A percentile compares a stretch with the other conserved stretches of the same genome.
Conservation (phyloP, 2,888 invertebrate genomes). For the Linyphia triangularis region DNA sequence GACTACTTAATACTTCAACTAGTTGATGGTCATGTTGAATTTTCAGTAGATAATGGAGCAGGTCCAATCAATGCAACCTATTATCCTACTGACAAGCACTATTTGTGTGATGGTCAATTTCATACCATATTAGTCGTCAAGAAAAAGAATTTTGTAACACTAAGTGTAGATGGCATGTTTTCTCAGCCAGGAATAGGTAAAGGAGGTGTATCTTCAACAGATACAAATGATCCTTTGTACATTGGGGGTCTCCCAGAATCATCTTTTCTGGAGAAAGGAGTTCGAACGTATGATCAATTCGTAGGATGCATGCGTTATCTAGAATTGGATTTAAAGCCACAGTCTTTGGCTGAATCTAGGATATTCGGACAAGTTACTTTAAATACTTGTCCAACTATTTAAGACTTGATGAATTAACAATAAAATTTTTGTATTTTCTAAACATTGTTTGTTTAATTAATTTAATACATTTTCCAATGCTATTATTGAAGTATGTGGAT, state of each 20-base stretch:
- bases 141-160: conserved; percentile 91
- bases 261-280: conserved; percentile 82
- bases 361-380: conserved; percentile 87
- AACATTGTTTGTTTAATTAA: no score
- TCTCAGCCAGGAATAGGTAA: conserved; percentile 87
- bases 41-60: conserved; percentile 90
- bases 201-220: conserved; percentile 85
- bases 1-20: conserved; percentile 93
- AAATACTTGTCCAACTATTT: conserved; percentile 89
- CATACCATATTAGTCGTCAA: conserved; percentile 91
- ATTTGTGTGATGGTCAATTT: conserved; percentile 97
- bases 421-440: not conserved
- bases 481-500: no score
- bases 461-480: no score
- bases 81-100: conserved; percentile 83
- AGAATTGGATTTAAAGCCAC: conserved; percentile 80
- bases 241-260: conserved; percentile 90
- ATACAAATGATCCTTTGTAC: conserved; percentile 91
- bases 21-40: conserved; percentile 89
- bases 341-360: conserved; percentile 83
- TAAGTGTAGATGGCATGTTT: conserved; percentile 91
- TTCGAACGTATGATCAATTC: conserved; percentile 85
- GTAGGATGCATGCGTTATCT: conserved; percentile 87
- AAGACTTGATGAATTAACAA: conserved; percentile 78
- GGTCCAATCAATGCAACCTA: conserved; percentile 89